Base-by-base conservation (phyloP, 2,113 vertebrate species). In the Emydocephalus ijimae region DNA sequence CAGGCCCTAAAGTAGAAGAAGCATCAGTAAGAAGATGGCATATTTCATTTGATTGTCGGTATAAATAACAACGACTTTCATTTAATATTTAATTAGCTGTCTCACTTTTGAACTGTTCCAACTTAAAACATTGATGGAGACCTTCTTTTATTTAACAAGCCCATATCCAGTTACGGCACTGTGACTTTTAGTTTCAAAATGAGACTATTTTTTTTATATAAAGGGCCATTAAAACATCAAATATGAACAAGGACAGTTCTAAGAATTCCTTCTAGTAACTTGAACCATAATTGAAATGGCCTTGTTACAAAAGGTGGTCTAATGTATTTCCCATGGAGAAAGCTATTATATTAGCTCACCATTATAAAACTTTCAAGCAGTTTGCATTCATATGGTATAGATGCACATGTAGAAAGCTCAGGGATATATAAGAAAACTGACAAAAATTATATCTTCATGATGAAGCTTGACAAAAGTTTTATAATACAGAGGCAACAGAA, bases 11-110 rank as follows among this genome's bases (percentile, higher is more conserved):
- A 91, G 90, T 56, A 85, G 69, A 34, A 64, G 29, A 54, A 45
- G 43, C 61, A 92, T 91, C 93, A 90, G 90, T 90, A 55, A 88
- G 93, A 96, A 96, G 94, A 90, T 93, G n/a, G 95, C 93, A 88
- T 89, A 94, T 95, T 97, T 92, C 54, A 93, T 90, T 61, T 89
- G 81, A 69, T 90, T 90, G 89, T 87, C 45, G 26, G 89, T 88
- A 90, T 94, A 95, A 94, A 89, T 95, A 89, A 96, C 93, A 95
- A 95, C 20, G 85, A 88, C 87, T 94, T 95, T 93, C 93, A 94
- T 93, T 96, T 95, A 96, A 97, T 97, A 96, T 96, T 97, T 97
- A 90, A 96, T 96, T 95, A 96, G 96, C 94, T 94, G 91, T 87
- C 93, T 95, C 94, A 94, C 94, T 96, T 96, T 95, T 95, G 87